Percentiles rank a stretch among this genome's conserved stretches.
These are phyloP conservation scores for Clamator glandarius DNA, from an alignment of 2,797 vertebrate genomes.

Conservation along the genomic window DNA sequence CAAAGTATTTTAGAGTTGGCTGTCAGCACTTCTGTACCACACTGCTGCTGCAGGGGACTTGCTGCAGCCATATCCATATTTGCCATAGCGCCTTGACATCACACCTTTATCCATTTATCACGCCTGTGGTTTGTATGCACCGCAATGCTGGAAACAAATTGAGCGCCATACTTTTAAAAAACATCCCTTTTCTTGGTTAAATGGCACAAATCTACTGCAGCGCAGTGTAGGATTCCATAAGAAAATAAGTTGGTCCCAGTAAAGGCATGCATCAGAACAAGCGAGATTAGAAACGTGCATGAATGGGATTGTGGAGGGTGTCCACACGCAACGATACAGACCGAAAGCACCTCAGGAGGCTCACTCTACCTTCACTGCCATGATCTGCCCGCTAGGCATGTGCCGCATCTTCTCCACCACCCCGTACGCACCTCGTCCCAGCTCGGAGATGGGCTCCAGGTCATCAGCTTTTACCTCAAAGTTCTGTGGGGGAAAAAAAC, in stretches of 20 bases:
- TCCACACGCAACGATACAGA: not conserved
- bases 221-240: not conserved
- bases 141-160: fast-evolving
- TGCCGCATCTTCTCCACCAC: slow-evolving; percentile 98
- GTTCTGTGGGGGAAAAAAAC: slow-evolving; percentile 80
- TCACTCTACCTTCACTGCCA: slow-evolving; percentile 95
- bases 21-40: not conserved
- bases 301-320: not conserved
- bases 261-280: not conserved
- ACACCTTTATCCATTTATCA: not conserved
- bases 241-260: not conserved
- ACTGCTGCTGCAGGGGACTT: not conserved
- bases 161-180: not conserved
- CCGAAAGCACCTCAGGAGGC: not conserved
- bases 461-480: slow-evolving; percentile 99
- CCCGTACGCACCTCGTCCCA: slow-evolving; percentile 95
- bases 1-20: not conserved
- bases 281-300: not conserved
- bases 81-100: not conserved
- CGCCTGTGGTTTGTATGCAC: not conserved
- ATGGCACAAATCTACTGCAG: not conserved
- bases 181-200: not conserved
- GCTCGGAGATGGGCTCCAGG: slow-evolving; percentile 92
- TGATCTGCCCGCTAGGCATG: slow-evolving; percentile 92
- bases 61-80: not conserved